Conservation (phyloP, 2,888 invertebrate species). For the Palloptera scutellata region DNA sequence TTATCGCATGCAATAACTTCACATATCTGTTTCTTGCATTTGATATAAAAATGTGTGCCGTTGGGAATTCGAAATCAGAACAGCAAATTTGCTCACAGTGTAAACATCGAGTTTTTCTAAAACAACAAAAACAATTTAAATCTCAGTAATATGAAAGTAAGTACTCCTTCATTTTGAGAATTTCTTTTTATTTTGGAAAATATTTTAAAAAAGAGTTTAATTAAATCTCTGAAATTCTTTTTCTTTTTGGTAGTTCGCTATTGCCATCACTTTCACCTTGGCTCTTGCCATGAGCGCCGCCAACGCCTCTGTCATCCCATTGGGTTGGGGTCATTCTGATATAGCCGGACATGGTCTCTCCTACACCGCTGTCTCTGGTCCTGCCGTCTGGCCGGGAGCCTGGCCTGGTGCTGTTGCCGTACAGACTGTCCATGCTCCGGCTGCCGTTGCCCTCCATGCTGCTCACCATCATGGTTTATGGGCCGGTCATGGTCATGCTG, state of each 20-base stretch:
- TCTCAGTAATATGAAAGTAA: constrained; percentile 53
- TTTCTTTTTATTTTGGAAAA: too few species aligned
- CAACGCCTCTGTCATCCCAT: constrained; percentile 47
- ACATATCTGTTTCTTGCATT: constrained; percentile 21
- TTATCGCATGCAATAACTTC: background rate
- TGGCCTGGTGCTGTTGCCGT: constrained; percentile 43
- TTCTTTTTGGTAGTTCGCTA: constrained; percentile 43
- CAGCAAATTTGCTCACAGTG: constrained; percentile 52
- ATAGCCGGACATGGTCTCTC: constrained; percentile 40
- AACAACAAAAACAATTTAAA: constrained; percentile 23
- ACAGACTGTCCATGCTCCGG: constrained; percentile 41
- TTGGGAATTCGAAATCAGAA: constrained; percentile 48
- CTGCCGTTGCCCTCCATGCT: constrained; percentile 45
- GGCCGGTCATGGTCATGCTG: constrained; percentile 56
- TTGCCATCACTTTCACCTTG: constrained; percentile 52
- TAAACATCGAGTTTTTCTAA: constrained; percentile 27
- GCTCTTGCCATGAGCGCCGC: constrained; percentile 54
- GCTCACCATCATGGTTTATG: constrained; percentile 42
- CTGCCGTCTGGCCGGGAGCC: constrained; percentile 38
- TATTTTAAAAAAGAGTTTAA: background rate
- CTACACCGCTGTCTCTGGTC: constrained; percentile 43
- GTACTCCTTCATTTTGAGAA: too few species aligned
- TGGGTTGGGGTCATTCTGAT: constrained; percentile 46
- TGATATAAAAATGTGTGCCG: constrained; percentile 30
- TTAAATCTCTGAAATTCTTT: background rate